Percentiles rank a stretch among this genome's conserved stretches.
Evolutionary conservation across 2,113 vertebrate species (phyloP).

Genomic region (Barnardius zonarius): DNA sequence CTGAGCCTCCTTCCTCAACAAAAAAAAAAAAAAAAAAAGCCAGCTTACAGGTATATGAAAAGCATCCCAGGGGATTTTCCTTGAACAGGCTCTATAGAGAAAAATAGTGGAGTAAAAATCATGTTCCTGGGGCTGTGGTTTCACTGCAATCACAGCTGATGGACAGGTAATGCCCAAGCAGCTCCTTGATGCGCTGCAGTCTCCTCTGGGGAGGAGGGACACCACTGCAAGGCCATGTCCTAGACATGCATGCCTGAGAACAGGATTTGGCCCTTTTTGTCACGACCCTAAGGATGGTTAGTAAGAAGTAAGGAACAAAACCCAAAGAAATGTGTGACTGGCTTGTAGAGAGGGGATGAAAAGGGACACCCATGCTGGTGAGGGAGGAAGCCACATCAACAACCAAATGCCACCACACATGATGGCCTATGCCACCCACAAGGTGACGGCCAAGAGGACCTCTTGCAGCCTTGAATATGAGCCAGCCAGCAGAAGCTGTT

Average conservation of each 20-base stretch:
- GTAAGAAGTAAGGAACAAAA: background rate
- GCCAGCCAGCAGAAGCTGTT: background rate
- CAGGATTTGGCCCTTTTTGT: background rate
- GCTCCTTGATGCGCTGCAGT: background rate
- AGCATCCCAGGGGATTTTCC: background rate
- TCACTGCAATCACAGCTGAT: background rate
- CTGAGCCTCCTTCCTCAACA: background rate
- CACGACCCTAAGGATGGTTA: background rate
- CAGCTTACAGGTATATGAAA: slow-evolving; percentile 16
- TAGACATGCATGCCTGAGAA: background rate
- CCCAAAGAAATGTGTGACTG: background rate
- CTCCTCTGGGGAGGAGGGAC: background rate
- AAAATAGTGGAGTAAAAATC: background rate
- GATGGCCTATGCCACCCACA: background rate
- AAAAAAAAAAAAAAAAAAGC: background rate
- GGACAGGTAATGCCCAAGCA: background rate
- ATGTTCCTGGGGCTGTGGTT: rapidly evolving
- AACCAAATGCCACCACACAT: rapidly evolving
- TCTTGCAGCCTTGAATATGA: rapidly evolving
- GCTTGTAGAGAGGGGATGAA: background rate
- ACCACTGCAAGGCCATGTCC: background rate
- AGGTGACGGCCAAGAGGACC: background rate
- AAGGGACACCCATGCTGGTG: rapidly evolving
- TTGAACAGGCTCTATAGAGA: background rate
- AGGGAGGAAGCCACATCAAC: background rate